These are phyloP conservation scores for Drosophila recens DNA, from an alignment of 2,888 invertebrate species.

Conservation along the genomic window DNA sequence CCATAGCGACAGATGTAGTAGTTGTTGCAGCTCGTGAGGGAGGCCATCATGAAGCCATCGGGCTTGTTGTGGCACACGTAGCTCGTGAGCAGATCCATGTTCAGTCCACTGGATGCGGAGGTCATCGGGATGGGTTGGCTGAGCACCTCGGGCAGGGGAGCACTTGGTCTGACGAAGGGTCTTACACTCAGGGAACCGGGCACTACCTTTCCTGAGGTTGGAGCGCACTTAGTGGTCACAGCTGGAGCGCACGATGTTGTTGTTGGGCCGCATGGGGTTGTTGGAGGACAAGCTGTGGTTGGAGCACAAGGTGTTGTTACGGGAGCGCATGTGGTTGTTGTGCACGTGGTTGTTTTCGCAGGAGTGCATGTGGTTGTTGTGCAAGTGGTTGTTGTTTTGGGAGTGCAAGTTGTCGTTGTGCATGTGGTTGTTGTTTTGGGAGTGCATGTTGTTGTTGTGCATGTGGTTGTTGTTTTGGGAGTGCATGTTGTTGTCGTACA, in stretches of 20 bases:
- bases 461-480: slow-evolving; percentile 1
- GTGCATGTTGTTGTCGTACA: slow-evolving; percentile 8
- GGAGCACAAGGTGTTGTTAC: slow-evolving; percentile 8
- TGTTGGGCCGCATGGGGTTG: slow-evolving; percentile 26
- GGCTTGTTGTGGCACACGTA: slow-evolving; percentile 73
- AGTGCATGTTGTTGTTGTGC: slow-evolving; percentile 9
- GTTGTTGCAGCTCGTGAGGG: slow-evolving; percentile 75
- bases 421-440: slow-evolving; percentile 20
- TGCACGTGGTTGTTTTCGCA: slow-evolving; percentile 11
- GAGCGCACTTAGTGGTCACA: slow-evolving; percentile 17
- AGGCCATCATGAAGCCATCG: slow-evolving; percentile 79
- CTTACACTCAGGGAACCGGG: slow-evolving; percentile 44
- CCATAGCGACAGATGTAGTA: slow-evolving; percentile 77
- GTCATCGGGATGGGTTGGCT: slow-evolving; percentile 7
- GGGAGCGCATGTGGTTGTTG: slow-evolving; percentile 4
- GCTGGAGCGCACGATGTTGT: slow-evolving; percentile 16
- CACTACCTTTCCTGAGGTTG: slow-evolving; percentile 12
- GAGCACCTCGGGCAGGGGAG: slow-evolving; percentile 20
- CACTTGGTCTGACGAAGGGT: slow-evolving; percentile 44
- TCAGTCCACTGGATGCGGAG: slow-evolving; percentile 36
- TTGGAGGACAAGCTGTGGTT: not conserved
- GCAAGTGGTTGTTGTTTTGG: not conserved
- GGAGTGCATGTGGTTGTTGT: slow-evolving; percentile 14
- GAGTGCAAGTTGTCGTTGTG: slow-evolving; percentile 12
- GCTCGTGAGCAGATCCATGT: slow-evolving; percentile 59